Evolutionary conservation across 2,888 invertebrate species (phyloP).

Genomic region (Nezara viridula): DNA sequence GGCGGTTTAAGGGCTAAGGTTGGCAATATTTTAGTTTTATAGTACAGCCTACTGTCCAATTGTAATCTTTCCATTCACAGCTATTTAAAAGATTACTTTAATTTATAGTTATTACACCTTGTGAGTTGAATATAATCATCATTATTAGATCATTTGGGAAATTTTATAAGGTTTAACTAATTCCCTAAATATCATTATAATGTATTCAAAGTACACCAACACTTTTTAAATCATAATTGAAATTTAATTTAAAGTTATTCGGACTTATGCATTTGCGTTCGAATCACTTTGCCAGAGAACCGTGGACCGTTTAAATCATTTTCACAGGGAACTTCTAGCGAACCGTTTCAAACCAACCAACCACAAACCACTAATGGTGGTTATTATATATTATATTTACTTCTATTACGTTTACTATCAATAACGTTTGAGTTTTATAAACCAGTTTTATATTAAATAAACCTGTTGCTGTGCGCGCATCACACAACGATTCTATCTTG

Average conservation of each 20-base stretch:
- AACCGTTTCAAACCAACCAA: not conserved
- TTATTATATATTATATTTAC: not conserved
- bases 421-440: too few relatives aligned
- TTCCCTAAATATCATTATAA: not conserved
- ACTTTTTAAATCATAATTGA: too few relatives aligned
- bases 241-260: not conserved
- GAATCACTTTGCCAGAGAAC: not conserved
- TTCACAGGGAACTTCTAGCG: not conserved
- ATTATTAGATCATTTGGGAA: not conserved
- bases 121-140: not conserved
- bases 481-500: too few relatives aligned
- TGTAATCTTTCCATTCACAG: slow-evolving; percentile 33
- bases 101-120: not conserved
- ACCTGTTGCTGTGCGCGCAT: too few relatives aligned
- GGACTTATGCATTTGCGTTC: not conserved
- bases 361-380: not conserved
- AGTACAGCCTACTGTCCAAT: slow-evolving; percentile 16
- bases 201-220: not conserved
- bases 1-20: slow-evolving; percentile 28
- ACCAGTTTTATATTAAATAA: too few relatives aligned
- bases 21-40: slow-evolving; percentile 36
- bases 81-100: slow-evolving; percentile 39
- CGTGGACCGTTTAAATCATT: not conserved
- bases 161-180: not conserved
- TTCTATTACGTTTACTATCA: too few relatives aligned